Percentiles rank a stretch among this genome's conserved stretches.
These are phyloP conservation scores for Saguinus imperator DNA, from an alignment of 2,113 vertebrate genomes.

Conservation along the genomic window DNA sequence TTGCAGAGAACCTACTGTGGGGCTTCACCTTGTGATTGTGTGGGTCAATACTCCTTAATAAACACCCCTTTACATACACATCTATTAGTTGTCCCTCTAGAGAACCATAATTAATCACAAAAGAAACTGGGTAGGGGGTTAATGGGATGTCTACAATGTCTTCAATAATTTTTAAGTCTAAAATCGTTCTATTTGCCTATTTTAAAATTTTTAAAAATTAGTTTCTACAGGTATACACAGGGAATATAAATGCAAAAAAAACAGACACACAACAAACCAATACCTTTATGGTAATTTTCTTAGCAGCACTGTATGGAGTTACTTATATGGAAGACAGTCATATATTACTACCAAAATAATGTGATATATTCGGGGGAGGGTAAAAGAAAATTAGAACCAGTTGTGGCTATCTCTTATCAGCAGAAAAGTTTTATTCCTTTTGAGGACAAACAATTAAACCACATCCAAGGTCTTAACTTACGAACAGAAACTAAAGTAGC, in stretches of 20 bases:
- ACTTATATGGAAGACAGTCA: neutral
- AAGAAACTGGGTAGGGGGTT: neutral
- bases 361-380: rapidly evolving
- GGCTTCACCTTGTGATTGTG: too few species aligned
- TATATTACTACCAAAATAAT: neutral
- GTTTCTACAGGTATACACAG: neutral
- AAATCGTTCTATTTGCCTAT: neutral
- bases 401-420: slow-evolving; percentile 57
- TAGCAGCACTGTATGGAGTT: neutral
- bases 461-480: slow-evolving; percentile 81
- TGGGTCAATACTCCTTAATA: too few species aligned
- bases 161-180: neutral
- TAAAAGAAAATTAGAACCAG: neutral
- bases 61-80: too few species aligned
- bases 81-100: too few species aligned
- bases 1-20: too few species aligned
- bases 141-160: neutral
- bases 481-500: slow-evolving; percentile 81
- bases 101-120: neutral
- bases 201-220: neutral
- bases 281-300: neutral
- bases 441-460: slow-evolving; percentile 80
- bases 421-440: slow-evolving; percentile 84
- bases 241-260: neutral
- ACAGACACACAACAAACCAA: neutral